Evolutionary conservation across 2,113 vertebrate species (phyloP), one percentile per base, ranked within the genome.

Genomic region (Drymodes brunneopygia): DNA sequence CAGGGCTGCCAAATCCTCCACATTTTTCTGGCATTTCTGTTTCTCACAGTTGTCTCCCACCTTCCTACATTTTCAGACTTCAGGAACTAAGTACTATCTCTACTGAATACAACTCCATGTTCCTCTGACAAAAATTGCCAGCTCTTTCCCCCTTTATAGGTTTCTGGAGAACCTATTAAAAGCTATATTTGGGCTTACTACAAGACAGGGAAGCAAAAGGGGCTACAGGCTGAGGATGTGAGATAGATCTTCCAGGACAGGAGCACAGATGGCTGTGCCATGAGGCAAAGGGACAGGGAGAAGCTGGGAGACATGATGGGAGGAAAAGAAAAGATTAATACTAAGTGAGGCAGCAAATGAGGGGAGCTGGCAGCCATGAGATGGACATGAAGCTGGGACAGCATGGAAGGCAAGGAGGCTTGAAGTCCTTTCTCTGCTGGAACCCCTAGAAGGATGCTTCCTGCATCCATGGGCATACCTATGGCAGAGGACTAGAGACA

Each of bases 41-140:
- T 96, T 97, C 94, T 97, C 96, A 89, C 95, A 96, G 96, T 96
- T 96, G 95, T 96, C 96, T 97, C 88, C 96, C 95, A 96, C 93
- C 95, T 93, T 96, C 96, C 95, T 95, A 96, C 94, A 97, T 96
- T 96, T 97, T 96, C 92, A 97, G 88, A 83, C 65, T 95, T 90
- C 57, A 70, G 29, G 79, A 53, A 95, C 92, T 97, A 94, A 96
- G 88, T 88, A 96, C 90, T 81, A 3, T 84, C 40, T 74, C 44
- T 90, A 61, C 79, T n/a, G 88, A 95, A 94, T 38, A 94, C 75
- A 94, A 90, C 64, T 95, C 64, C 56, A n/a, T 90, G 65, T 67
- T 92, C 71, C 35, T 67, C 36, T 8, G 4, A 19, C 1, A 1
- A 31, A 94, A 88, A 28, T 33, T 90, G 92, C 85, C 90, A 90